Conservation (phyloP, 1,140 invertebrate species). For the Brachionus calyciflorus region DNA sequence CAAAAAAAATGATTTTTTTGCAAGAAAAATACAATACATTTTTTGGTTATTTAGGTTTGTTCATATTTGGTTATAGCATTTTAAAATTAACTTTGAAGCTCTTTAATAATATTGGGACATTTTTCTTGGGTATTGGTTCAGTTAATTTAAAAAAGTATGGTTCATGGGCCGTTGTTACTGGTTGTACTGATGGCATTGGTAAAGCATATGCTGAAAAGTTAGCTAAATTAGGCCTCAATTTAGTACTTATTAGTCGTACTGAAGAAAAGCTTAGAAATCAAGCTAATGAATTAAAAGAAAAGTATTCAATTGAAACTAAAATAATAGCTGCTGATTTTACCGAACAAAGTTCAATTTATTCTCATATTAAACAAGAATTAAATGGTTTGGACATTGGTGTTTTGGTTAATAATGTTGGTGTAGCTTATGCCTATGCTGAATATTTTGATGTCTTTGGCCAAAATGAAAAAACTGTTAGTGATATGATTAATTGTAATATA, state of each 20-base stretch:
- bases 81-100: not conserved
- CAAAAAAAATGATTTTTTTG: slow-evolving; percentile 33
- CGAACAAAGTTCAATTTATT: slow-evolving; percentile 69
- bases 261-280: slow-evolving; percentile 75
- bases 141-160: slow-evolving; percentile 22
- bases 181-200: slow-evolving; percentile 87
- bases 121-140: slow-evolving; percentile 20
- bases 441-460: slow-evolving; percentile 62
- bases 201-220: slow-evolving; percentile 75
- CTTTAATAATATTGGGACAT: slow-evolving; percentile 30
- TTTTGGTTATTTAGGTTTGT: slow-evolving; percentile 27
- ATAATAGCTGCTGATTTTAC: slow-evolving; percentile 81
- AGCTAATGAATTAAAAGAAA: slow-evolving; percentile 73
- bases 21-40: slow-evolving; percentile 31
- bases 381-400: slow-evolving; percentile 79
- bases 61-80: slow-evolving; percentile 1
- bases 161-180: slow-evolving; percentile 72
- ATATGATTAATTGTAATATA: slow-evolving; percentile 72
- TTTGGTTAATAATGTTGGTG: slow-evolving; percentile 90
- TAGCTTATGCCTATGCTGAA: slow-evolving; percentile 79
- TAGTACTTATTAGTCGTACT: slow-evolving; percentile 83
- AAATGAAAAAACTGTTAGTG: slow-evolving; percentile 51
- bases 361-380: slow-evolving; percentile 72
- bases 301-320: slow-evolving; percentile 73
- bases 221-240: slow-evolving; percentile 71